A percentile compares a stretch with the other conserved stretches of the same genome.
These are phyloP conservation scores for Emydoidea blandingii DNA, from an alignment of 2,797 vertebrate genomes.

Conservation along the genomic window DNA sequence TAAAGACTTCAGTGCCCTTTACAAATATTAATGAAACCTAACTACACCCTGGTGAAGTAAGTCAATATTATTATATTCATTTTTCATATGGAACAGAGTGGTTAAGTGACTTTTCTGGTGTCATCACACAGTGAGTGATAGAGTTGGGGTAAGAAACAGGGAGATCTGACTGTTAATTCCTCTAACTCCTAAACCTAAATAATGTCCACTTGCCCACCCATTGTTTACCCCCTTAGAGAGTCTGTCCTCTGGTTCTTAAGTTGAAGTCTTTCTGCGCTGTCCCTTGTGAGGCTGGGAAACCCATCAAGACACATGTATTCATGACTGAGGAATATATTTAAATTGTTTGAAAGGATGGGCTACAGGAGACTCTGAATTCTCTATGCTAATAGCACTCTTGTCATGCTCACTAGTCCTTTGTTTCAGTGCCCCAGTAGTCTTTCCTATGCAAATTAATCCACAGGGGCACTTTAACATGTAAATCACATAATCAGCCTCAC, in stretches of 20 bases:
- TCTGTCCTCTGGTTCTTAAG: not conserved
- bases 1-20: not conserved
- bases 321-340: conserved; percentile 43
- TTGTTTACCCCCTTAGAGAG: not conserved
- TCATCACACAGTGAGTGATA: not conserved
- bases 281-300: conserved; percentile 25
- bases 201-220: not conserved
- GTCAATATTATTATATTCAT: not conserved
- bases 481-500: conserved; percentile 78
- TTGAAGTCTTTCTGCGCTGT: not conserved
- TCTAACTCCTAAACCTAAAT: not conserved
- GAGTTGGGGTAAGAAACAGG: not conserved
- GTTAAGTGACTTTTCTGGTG: not conserved
- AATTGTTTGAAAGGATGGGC: conserved; percentile 44
- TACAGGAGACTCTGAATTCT: conserved; percentile 55
- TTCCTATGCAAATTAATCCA: conserved; percentile 80
- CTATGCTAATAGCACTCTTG: conserved; percentile 71
- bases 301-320: conserved; percentile 59
- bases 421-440: conserved; percentile 73
- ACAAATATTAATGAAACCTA: not conserved
- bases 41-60: not conserved
- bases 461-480: conserved; percentile 79
- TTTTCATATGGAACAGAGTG: not conserved
- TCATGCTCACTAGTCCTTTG: conserved; percentile 74
- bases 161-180: not conserved